These are phyloP conservation scores for Polypedilum pembai DNA, from an alignment of 1,140 invertebrate genomes.

Conservation along the genomic window DNA sequence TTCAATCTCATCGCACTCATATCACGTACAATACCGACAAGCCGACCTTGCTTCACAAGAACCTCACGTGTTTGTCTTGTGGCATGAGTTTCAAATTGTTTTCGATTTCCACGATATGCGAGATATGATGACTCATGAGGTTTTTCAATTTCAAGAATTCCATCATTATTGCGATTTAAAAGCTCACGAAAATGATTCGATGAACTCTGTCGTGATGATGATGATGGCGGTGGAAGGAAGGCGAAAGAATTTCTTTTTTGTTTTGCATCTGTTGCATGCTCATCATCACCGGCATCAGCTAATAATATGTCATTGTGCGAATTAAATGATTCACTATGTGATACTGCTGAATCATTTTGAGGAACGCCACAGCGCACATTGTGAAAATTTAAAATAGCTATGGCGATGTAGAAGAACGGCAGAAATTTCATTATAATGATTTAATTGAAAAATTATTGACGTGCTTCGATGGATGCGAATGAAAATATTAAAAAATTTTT, in stretches of 20 bases:
- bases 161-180: not conserved
- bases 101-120: constrained; percentile 33
- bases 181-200: constrained; percentile 16
- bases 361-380: not conserved
- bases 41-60: constrained; percentile 49
- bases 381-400: constrained; percentile 1
- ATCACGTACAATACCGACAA: constrained; percentile 53
- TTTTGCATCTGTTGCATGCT: constrained; percentile 28
- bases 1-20: constrained; percentile 48
- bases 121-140: not conserved
- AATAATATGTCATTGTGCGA: constrained; percentile 5
- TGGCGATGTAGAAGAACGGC: not conserved
- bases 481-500: not conserved
- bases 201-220: constrained; percentile 11
- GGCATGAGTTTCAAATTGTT: constrained; percentile 42
- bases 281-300: constrained; percentile 26
- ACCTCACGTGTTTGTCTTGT: constrained; percentile 45
- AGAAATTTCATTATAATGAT: constrained; percentile 20
- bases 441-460: constrained; percentile 18
- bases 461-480: constrained; percentile 2
- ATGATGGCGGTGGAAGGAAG: not conserved
- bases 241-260: not conserved
- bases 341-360: not conserved
- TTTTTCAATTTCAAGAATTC: constrained; percentile 1
- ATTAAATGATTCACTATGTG: not conserved